phyloP scores from a whole-genome alignment of 2,888 invertebrate genomes.

The Micoletzkya japonica region DNA sequence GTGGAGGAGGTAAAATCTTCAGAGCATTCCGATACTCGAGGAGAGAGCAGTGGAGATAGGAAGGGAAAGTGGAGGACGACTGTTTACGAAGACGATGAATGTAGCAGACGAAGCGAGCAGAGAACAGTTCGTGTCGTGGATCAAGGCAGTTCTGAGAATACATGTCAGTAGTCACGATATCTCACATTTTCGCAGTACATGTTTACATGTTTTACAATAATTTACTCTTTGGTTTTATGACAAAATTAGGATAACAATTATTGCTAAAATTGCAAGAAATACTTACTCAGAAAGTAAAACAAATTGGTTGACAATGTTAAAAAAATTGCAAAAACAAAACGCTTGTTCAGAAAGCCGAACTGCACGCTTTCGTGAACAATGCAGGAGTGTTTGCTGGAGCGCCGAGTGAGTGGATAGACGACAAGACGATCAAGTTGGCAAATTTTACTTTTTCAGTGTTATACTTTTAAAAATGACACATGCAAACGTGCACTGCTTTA shows the following conservation, averaged over 20 bases:
- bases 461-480: neutral
- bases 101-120: neutral
- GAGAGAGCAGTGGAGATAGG: too few relatives aligned
- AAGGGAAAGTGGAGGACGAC: neutral
- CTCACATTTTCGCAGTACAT: too few relatives aligned
- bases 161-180: neutral
- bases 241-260: neutral
- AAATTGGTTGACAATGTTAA: neutral
- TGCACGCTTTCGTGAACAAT: slow-evolving; percentile 16
- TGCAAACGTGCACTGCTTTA: neutral
- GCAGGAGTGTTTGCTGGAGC: neutral
- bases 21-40: too few relatives aligned
- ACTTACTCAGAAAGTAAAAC: too few relatives aligned
- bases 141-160: neutral
- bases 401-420: slow-evolving; percentile 4
- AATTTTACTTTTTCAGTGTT: neutral
- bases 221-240: too few relatives aligned
- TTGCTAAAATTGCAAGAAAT: neutral
- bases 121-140: neutral
- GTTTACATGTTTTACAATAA: too few relatives aligned
- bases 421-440: neutral
- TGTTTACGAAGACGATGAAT: neutral
- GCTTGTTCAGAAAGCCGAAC: neutral
- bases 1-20: too few relatives aligned
- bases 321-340: neutral